Evolutionary conservation across 2,113 vertebrate species (phyloP).

Genomic region (Sebastes schlegelii): DNA sequence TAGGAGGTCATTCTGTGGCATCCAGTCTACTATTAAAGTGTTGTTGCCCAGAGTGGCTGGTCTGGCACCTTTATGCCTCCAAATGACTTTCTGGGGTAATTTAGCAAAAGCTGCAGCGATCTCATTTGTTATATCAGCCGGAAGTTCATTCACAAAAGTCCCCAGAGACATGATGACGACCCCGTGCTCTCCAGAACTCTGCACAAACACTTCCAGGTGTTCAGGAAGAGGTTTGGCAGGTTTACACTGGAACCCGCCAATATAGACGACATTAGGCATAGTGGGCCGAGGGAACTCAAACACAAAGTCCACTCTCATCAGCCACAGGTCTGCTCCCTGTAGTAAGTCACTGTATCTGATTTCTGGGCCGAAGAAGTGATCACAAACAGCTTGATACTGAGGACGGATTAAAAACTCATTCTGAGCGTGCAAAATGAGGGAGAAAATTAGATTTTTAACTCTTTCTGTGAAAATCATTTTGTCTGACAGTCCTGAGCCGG

Average conservation of each 20-base stretch:
- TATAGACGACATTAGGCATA: slow-evolving; percentile 83
- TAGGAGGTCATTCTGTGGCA: slow-evolving; percentile 84
- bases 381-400: slow-evolving; percentile 64
- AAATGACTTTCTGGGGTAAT: slow-evolving; percentile 83
- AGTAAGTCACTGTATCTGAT: slow-evolving; percentile 73
- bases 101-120: slow-evolving; percentile 79
- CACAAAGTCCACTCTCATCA: slow-evolving; percentile 85
- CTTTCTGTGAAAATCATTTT: slow-evolving; percentile 79
- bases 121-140: slow-evolving; percentile 64
- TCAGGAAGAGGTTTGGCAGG: slow-evolving; percentile 71
- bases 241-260: slow-evolving; percentile 83
- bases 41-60: slow-evolving; percentile 78
- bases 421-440: slow-evolving; percentile 50
- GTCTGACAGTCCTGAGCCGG: slow-evolving; percentile 70
- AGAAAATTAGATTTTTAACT: slow-evolving; percentile 73
- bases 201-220: slow-evolving; percentile 80
- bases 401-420: slow-evolving; percentile 42
- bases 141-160: slow-evolving; percentile 77
- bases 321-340: slow-evolving; percentile 81
- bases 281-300: slow-evolving; percentile 85
- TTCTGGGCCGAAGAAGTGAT: slow-evolving; percentile 74
- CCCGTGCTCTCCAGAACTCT: slow-evolving; percentile 81
- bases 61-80: slow-evolving; percentile 70
- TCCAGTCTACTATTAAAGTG: slow-evolving; percentile 80
- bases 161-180: slow-evolving; percentile 84